phyloP scores from a whole-genome alignment of 2,888 invertebrate species.

The Slavum lentiscoides region DNA sequence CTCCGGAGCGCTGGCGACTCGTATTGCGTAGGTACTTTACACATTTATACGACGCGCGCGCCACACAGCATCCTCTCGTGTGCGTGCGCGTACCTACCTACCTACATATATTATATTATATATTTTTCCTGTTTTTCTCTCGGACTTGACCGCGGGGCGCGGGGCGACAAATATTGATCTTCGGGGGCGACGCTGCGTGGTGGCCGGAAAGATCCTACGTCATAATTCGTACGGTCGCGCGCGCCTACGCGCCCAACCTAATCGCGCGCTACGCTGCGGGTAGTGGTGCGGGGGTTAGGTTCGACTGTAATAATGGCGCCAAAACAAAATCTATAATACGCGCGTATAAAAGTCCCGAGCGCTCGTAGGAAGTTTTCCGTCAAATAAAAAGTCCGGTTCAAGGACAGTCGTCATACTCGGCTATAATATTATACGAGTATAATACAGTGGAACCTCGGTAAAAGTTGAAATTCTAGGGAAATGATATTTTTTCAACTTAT shows the following conservation, averaged over 20 bases:
- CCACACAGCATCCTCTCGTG: conserved; percentile 26
- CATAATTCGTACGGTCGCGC: conserved; percentile 3
- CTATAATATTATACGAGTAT: neutral
- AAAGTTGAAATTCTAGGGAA: no score
- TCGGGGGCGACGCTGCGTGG: conserved; percentile 48
- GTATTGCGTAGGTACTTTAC: conserved; percentile 32
- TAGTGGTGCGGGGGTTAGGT: no score
- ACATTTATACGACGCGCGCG: neutral
- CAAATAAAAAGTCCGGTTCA: conserved; percentile 35
- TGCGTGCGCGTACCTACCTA: neutral
- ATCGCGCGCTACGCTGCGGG: neutral
- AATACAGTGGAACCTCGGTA: no score
- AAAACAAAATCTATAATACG: conserved; percentile 12
- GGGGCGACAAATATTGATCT: conserved; percentile 49
- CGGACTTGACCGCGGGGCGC: neutral
- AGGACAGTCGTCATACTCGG: neutral
- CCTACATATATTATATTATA: conserved; percentile 8
- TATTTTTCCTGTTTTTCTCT: neutral
- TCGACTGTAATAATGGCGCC: conserved; percentile 38
- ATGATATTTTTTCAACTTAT: no score
- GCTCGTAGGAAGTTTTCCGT: conserved; percentile 32
- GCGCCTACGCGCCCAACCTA: conserved; percentile 14
- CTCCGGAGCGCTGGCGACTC: neutral
- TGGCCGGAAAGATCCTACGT: conserved; percentile 49
- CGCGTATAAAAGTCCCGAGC: neutral